Percentiles rank a stretch among this genome's conserved stretches.
Conservation (phyloP, 1,140 invertebrate genomes). For the Caenorhabditis brenneri region DNA sequence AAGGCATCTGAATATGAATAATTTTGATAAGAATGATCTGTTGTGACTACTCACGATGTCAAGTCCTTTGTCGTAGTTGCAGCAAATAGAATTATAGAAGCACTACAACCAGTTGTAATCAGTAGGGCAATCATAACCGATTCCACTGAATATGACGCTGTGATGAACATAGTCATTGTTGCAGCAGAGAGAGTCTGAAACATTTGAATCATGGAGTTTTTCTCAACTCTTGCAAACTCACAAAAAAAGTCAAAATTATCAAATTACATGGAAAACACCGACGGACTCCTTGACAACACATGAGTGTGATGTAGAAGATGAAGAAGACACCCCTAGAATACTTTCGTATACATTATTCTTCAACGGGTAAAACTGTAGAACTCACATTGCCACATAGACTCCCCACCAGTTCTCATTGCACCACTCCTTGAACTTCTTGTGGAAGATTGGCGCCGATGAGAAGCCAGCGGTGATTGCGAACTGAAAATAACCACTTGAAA, state of each 20-base stretch:
- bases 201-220: too few species aligned
- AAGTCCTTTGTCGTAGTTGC: slow-evolving; percentile 65
- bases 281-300: slow-evolving; percentile 69
- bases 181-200: slow-evolving; percentile 65
- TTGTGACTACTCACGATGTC: slow-evolving; percentile 47
- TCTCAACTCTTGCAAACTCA: slow-evolving; percentile 22
- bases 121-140: slow-evolving; percentile 63
- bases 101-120: slow-evolving; percentile 67
- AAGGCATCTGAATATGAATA: slow-evolving; percentile 52
- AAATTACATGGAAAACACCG: slow-evolving; percentile 65
- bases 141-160: slow-evolving; percentile 56
- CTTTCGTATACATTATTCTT: slow-evolving; percentile 42
- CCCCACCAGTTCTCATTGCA: slow-evolving; percentile 52
- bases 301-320: slow-evolving; percentile 67
- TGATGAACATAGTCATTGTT: slow-evolving; percentile 65
- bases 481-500: slow-evolving; percentile 47
- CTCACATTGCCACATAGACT: slow-evolving; percentile 61
- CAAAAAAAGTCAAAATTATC: slow-evolving; percentile 65
- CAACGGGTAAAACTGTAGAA: too few species aligned
- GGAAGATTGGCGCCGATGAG: slow-evolving; percentile 64
- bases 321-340: slow-evolving; percentile 64
- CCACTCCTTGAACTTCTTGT: slow-evolving; percentile 54
- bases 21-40: background rate
- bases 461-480: slow-evolving; percentile 67
- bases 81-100: slow-evolving; percentile 64